phyloP scores from a whole-genome alignment of 2,888 invertebrate genomes.

The Hemistola chrysoprasaria region DNA sequence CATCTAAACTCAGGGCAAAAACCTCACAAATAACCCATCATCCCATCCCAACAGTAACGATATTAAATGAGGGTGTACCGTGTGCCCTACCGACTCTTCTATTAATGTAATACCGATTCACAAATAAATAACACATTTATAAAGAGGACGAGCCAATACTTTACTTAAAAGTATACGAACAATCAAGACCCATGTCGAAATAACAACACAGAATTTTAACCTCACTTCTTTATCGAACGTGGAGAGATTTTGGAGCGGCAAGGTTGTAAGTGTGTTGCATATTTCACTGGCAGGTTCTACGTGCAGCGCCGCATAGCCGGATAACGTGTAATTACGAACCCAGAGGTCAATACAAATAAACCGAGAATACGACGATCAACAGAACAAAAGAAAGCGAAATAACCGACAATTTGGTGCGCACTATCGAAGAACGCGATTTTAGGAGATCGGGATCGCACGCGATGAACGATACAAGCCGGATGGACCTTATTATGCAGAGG shows the following conservation, averaged over 20 bases:
- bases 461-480: constrained; percentile 41
- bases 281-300: constrained; percentile 39
- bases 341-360: constrained; percentile 79
- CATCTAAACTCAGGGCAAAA: constrained; percentile 43
- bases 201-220: neutral
- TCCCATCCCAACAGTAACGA: constrained; percentile 69
- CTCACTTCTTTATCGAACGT: neutral
- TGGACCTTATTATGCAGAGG: constrained; percentile 16
- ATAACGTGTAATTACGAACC: constrained; percentile 71
- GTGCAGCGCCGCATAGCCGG: constrained; percentile 52
- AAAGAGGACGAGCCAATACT: constrained; percentile 59
- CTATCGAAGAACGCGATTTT: constrained; percentile 70
- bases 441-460: constrained; percentile 61
- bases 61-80: constrained; percentile 79
- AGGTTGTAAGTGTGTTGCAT: constrained; percentile 4
- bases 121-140: constrained; percentile 79
- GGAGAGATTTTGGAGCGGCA: neutral
- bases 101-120: constrained; percentile 77
- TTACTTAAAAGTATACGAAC: constrained; percentile 1
- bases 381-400: constrained; percentile 76
- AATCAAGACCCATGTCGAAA: constrained; percentile 4
- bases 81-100: constrained; percentile 67
- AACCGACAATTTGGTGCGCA: constrained; percentile 70
- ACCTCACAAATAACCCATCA: constrained; percentile 68
- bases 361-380: constrained; percentile 62